Evolutionary conservation across 2,888 invertebrate species (phyloP), one percentile per base, ranked within the genome.

Genomic region (Lasioglossum marginatum): DNA sequence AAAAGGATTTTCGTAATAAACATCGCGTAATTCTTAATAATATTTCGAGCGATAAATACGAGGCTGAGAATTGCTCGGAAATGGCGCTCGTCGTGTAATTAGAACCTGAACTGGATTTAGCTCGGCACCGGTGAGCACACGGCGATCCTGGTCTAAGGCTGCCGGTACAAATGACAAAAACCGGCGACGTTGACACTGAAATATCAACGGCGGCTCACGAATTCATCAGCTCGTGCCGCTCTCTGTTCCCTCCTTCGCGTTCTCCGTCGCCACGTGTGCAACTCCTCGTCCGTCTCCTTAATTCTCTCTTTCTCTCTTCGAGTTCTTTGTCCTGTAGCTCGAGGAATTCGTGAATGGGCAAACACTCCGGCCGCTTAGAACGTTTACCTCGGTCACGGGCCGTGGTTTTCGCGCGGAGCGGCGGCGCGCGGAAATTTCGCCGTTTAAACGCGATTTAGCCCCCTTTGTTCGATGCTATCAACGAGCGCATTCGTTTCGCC

Each of bases 131-230:
- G 76, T 79, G 66, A 71, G 75, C 19, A 74, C 68, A 27, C 37
- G 60, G 31, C 73, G 79, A 80, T 73, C n/a, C 80, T 81, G 52
- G 75, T 73, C 78, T 76, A 81, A 77, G 77, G 84, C 71, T 70
- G 90, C 80, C 83, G 74, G 79, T 92, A 93, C 92, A 92, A 94
- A 94, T 93, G 93, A 93, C 92, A 92, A 92, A 92, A 92, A 93
- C 90, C 85, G 88, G 73, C 83, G 82, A 85, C 82, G 87, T 83
- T 92, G 93, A 92, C 93, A 90, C 89, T 93, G 92, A 94, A 94
- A 93, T 94, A 94, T 94, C 92, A 93, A 93, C 87, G 90, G 71
- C 78, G 82, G 73, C 80, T 84, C 88, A 78, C 87, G 84, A 88
- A 90, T 91, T 90, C 91, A 88, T 90, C 91, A 88, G 86, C 81